phyloP scores from a whole-genome alignment of 2,113 vertebrate species.

The Zosterops borbonicus region DNA sequence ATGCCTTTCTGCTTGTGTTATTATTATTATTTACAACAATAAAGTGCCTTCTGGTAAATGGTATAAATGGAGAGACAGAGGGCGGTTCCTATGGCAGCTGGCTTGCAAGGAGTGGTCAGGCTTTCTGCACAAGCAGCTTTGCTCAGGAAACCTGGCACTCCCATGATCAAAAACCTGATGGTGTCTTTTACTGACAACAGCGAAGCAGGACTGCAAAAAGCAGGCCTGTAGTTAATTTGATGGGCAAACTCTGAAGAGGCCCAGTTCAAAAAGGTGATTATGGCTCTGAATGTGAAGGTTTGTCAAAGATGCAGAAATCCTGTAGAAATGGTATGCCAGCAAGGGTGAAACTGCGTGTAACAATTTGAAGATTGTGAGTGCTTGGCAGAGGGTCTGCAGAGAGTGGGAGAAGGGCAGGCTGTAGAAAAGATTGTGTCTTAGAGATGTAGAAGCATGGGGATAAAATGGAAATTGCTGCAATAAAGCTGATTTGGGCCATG shows the following conservation, averaged over 20 bases:
- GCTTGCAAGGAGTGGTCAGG: background rate
- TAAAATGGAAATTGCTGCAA: background rate
- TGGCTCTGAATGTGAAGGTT: background rate
- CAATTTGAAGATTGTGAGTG: background rate
- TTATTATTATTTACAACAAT: background rate
- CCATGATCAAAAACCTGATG: accelerated
- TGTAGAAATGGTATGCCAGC: background rate
- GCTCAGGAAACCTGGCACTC: background rate
- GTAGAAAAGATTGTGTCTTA: background rate
- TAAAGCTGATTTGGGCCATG: background rate
- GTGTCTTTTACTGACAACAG: background rate
- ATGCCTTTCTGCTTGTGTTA: background rate
- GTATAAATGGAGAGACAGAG: background rate
- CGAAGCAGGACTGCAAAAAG: background rate
- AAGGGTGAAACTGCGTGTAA: background rate
- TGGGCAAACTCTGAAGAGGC: background rate
- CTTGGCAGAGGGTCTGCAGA: background rate
- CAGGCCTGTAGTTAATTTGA: background rate
- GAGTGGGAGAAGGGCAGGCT: background rate
- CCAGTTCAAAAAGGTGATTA: background rate
- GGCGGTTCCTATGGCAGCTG: background rate
- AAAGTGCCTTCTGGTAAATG: background rate
- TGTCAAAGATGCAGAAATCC: background rate
- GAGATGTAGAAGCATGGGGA: background rate
- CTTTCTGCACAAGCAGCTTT: background rate